A percentile compares a stretch with the other conserved stretches of the same genome.
Conservation (phyloP, 2,113 vertebrate species). For the Rhabdornis inornatus region DNA sequence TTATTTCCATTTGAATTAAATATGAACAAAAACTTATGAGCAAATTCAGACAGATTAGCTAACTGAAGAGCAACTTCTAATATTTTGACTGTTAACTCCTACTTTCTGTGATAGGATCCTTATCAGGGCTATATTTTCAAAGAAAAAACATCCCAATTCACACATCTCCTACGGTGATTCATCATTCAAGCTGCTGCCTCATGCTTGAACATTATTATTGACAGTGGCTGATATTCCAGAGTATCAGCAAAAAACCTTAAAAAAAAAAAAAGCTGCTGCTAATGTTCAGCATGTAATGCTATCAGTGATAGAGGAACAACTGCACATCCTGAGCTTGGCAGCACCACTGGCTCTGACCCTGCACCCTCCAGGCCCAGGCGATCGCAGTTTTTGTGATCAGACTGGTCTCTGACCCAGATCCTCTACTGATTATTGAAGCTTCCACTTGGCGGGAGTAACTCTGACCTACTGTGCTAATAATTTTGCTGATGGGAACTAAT, state of each 20-base stretch:
- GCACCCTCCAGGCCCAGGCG: slow-evolving; percentile 24
- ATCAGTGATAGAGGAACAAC: not conserved
- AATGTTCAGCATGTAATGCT: not conserved
- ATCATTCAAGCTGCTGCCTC: not conserved
- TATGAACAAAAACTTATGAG: not conserved
- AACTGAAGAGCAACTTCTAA: not conserved
- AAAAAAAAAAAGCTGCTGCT: not conserved
- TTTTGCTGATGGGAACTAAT: slow-evolving; percentile 49
- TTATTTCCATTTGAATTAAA: not conserved
- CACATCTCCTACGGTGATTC: not conserved
- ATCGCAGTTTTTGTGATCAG: slow-evolving; percentile 2
- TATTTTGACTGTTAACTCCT: not conserved
- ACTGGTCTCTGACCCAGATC: slow-evolving; percentile 67
- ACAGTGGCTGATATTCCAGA: not conserved
- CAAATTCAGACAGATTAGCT: not conserved
- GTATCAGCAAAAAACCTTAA: not conserved
- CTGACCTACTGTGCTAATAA: slow-evolving; percentile 62
- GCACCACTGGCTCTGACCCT: not conserved
- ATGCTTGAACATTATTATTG: not conserved
- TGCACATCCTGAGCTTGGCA: not conserved
- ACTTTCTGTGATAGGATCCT: not conserved
- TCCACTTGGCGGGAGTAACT: slow-evolving; percentile 44
- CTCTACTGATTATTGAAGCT: slow-evolving; percentile 48
- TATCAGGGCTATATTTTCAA: not conserved
- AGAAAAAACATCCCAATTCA: not conserved